Evolutionary conservation across 1,140 invertebrate species (phyloP).

Genomic region (Plutomurus gul): DNA sequence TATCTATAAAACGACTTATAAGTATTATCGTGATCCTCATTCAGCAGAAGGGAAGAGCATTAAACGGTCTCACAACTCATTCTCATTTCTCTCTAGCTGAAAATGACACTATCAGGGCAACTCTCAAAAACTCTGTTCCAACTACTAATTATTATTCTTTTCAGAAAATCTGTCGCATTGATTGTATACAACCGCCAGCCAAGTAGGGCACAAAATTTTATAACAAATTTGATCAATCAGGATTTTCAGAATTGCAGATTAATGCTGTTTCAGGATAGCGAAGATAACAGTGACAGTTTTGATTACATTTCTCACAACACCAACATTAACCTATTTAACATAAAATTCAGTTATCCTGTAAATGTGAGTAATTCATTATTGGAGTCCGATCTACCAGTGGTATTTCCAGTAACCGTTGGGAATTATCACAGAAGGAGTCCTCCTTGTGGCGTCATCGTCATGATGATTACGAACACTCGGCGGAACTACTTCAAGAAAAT

Average conservation of each 20-base stretch:
- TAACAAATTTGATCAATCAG: slow-evolving; percentile 4
- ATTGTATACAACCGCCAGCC: too few relatives aligned
- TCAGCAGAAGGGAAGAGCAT: too few relatives aligned
- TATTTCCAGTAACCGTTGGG: slow-evolving; percentile 18
- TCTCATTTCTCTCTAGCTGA: too few relatives aligned
- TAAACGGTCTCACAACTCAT: too few relatives aligned
- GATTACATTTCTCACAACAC: not conserved
- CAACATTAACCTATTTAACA: not conserved
- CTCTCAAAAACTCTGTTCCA: too few relatives aligned
- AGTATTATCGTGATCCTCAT: too few relatives aligned
- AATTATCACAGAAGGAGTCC: slow-evolving; percentile 25
- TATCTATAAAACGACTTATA: too few relatives aligned
- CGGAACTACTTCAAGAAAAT: slow-evolving; percentile 3
- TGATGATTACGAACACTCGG: slow-evolving; percentile 9
- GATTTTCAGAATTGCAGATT: slow-evolving; percentile 14
- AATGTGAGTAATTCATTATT: not conserved
- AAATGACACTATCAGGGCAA: too few relatives aligned
- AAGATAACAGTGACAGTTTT: not conserved
- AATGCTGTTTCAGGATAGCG: not conserved
- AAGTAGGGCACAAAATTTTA: not conserved
- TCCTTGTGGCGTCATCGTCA: slow-evolving; percentile 14
- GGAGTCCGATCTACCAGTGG: slow-evolving; percentile 1
- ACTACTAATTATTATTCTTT: too few relatives aligned
- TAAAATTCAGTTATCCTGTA: not conserved
- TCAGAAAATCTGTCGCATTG: too few relatives aligned